Evolutionary conservation across 2,797 vertebrate species (phyloP).

Genomic region (Alcedo atthis): DNA sequence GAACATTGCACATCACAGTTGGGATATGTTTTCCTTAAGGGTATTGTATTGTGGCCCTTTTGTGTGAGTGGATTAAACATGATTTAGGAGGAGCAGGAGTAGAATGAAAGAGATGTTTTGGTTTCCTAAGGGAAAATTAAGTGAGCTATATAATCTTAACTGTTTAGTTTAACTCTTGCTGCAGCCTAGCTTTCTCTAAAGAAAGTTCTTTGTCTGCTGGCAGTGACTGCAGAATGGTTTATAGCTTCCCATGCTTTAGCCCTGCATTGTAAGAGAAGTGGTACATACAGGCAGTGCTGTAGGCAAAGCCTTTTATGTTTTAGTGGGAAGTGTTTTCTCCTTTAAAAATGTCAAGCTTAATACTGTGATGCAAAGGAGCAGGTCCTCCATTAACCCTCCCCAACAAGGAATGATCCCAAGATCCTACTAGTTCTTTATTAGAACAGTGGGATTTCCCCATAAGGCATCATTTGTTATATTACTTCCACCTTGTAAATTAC

Average conservation of each 20-base stretch:
- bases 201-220: conserved; percentile 36
- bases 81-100: conserved; percentile 37
- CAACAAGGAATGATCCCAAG: conserved; percentile 20
- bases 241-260: conserved; percentile 35
- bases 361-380: conserved; percentile 50
- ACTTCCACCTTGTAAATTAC: conserved; percentile 59
- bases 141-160: conserved; percentile 16
- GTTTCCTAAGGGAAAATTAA: conserved; percentile 62
- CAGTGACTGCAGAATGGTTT: conserved; percentile 41
- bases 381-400: conserved; percentile 58
- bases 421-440: conserved; percentile 54
- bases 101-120: conserved; percentile 49
- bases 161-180: conserved; percentile 49
- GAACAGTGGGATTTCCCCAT: conserved; percentile 43
- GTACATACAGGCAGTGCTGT: conserved; percentile 24
- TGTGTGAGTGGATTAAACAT: conserved; percentile 44
- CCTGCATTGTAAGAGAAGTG: not conserved
- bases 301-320: conserved; percentile 55
- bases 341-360: conserved; percentile 59
- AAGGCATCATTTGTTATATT: conserved; percentile 62
- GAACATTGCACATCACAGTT: conserved; percentile 10
- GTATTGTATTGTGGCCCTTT: conserved; percentile 37
- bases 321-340: conserved; percentile 36
- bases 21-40: conserved; percentile 41
- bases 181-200: conserved; percentile 1